These are phyloP conservation scores for Dendrolimus houi DNA, from an alignment of 2,888 invertebrate species.

Conservation along the genomic window DNA sequence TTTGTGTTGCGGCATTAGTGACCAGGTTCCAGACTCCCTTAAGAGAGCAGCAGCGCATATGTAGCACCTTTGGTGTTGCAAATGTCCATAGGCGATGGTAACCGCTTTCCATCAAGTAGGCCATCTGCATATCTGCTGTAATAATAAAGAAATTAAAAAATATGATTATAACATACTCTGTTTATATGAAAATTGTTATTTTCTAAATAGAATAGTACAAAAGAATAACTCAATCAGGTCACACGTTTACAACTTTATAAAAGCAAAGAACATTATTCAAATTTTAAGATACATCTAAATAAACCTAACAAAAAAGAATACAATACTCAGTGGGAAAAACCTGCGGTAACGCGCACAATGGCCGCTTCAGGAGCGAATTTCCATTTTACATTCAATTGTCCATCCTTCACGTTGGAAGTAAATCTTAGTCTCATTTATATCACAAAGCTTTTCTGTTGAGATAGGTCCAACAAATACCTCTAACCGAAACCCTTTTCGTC, in stretches of 20 bases:
- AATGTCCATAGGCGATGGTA: no score
- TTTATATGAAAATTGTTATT: no score
- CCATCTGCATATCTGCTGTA: no score
- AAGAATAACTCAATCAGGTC: no score
- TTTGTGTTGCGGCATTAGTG: no score
- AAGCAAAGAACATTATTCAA: neutral
- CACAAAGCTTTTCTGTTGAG: conserved; percentile 2
- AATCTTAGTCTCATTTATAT: conserved; percentile 1
- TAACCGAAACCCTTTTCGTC: neutral
- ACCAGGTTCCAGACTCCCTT: no score
- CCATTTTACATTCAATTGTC: neutral
- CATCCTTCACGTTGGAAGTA: neutral
- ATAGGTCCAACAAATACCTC: conserved; percentile 1
- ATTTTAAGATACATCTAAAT: neutral
- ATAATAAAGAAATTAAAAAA: no score
- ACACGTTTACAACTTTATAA: neutral
- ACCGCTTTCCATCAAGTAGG: no score
- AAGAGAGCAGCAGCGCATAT: no score
- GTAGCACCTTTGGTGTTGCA: no score
- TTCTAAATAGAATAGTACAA: no score
- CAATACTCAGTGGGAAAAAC: neutral
- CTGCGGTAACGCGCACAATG: neutral
- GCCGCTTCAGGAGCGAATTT: neutral
- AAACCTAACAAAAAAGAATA: neutral
- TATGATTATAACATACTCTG: no score